These are phyloP conservation scores for Stictonetta naevosa DNA, from an alignment of 2,113 vertebrate genomes.

Conservation along the genomic window DNA sequence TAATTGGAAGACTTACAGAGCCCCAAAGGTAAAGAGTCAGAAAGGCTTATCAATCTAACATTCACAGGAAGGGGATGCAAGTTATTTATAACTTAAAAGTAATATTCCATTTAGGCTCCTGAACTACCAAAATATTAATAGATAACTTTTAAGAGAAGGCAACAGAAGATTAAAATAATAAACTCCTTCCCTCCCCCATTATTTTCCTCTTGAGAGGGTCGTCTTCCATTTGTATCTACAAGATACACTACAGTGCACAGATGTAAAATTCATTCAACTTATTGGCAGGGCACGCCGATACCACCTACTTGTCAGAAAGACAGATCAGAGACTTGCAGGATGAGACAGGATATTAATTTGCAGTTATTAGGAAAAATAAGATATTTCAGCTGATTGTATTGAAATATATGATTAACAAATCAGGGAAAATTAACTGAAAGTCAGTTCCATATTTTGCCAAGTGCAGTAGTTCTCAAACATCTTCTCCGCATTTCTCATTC, in stretches of 20 bases:
- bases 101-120: neutral
- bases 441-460: neutral
- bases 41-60: slow-evolving; percentile 24
- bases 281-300: neutral
- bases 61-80: neutral
- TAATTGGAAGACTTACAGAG: slow-evolving; percentile 10
- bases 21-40: neutral
- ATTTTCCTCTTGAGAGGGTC: neutral
- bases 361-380: slow-evolving; percentile 39
- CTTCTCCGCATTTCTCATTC: neutral
- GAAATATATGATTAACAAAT: neutral
- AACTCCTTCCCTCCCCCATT: neutral
- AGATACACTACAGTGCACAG: neutral
- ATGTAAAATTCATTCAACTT: neutral
- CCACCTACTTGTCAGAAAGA: neutral
- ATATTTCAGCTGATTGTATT: neutral
- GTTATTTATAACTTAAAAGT: neutral
- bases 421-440: neutral
- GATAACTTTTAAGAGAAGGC: neutral
- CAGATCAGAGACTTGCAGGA: neutral
- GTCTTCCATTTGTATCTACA: slow-evolving; percentile 6
- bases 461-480: rapidly evolving
- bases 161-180: slow-evolving; percentile 7
- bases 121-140: neutral
- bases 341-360: neutral